A percentile compares a stretch with the other conserved stretches of the same genome.
phyloP scores from a whole-genome alignment of 2,797 vertebrate species.

The Parotocinclus haroldoi region DNA sequence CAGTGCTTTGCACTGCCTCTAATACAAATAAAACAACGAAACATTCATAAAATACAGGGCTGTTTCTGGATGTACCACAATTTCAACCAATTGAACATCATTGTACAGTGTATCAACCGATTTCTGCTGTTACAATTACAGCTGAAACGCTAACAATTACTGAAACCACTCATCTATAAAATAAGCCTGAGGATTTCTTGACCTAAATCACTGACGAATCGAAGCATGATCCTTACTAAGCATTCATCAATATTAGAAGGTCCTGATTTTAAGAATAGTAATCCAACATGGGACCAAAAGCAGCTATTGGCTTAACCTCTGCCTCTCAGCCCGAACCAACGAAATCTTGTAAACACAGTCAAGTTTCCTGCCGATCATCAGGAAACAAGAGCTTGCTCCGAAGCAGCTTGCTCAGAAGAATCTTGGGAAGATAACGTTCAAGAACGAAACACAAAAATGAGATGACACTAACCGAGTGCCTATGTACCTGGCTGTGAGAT shows the following conservation, averaged over 20 bases:
- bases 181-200: constrained; percentile 29
- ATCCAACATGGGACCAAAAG: constrained; percentile 18
- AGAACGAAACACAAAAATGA: constrained; percentile 31
- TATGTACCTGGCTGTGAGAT: constrained; percentile 67
- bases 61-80: constrained; percentile 13
- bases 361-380: constrained; percentile 67
- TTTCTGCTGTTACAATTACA: constrained; percentile 13
- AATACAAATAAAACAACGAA: neutral
- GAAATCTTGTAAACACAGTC: constrained; percentile 73
- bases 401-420: constrained; percentile 34
- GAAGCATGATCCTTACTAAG: constrained; percentile 11
- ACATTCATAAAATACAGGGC: neutral
- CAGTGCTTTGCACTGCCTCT: constrained; percentile 13
- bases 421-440: constrained; percentile 42
- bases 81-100: constrained; percentile 10
- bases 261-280: constrained; percentile 25
- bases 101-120: constrained; percentile 15
- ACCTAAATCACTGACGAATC: constrained; percentile 23
- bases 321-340: constrained; percentile 49
- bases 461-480: constrained; percentile 54
- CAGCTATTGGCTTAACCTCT: constrained; percentile 18
- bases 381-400: constrained; percentile 56
- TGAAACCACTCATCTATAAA: constrained; percentile 13
- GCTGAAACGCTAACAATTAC: constrained; percentile 11
- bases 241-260: constrained; percentile 11